Percentiles rank a stretch among this genome's conserved stretches.
Conservation (phyloP, 2,888 invertebrate genomes). For the Oegoconia quadripuncta region DNA sequence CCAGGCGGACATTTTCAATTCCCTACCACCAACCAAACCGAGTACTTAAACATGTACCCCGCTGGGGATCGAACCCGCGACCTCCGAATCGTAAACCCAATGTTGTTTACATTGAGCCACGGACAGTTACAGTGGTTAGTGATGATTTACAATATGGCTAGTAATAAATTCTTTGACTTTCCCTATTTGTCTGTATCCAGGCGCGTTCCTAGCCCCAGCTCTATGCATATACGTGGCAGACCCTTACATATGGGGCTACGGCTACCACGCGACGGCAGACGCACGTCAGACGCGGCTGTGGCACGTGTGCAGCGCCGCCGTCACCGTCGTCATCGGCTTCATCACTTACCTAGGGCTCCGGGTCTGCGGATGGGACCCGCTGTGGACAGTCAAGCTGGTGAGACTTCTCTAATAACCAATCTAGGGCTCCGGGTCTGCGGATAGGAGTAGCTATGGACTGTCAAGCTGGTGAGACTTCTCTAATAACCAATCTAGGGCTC, state of each 20-base stretch:
- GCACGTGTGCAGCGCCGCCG: slow-evolving; percentile 31
- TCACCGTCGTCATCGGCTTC: slow-evolving; percentile 26
- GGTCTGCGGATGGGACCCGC: slow-evolving; percentile 77
- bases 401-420: slow-evolving; percentile 42
- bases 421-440: slow-evolving; percentile 51
- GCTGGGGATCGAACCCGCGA: no score
- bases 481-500: slow-evolving; percentile 46
- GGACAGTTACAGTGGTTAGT: not conserved
- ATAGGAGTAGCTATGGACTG: slow-evolving; percentile 83
- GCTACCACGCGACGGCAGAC: slow-evolving; percentile 19
- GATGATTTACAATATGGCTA: not conserved
- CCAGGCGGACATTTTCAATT: no score
- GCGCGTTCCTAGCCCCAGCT: slow-evolving; percentile 51
- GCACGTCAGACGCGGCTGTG: slow-evolving; percentile 20
- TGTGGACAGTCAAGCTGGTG: slow-evolving; percentile 82
- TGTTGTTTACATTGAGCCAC: no score
- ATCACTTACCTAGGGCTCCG: slow-evolving; percentile 53
- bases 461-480: slow-evolving; percentile 81
- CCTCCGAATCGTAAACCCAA: no score
- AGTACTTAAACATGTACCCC: no score
- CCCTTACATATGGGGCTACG: slow-evolving; percentile 56
- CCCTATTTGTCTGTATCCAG: slow-evolving; percentile 23
- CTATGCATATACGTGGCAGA: slow-evolving; percentile 63
- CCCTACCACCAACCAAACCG: no score
- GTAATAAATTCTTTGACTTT: not conserved